These are phyloP conservation scores for Cryptotis parvus DNA, from an alignment of 2,113 vertebrate species.

Conservation along the genomic window DNA sequence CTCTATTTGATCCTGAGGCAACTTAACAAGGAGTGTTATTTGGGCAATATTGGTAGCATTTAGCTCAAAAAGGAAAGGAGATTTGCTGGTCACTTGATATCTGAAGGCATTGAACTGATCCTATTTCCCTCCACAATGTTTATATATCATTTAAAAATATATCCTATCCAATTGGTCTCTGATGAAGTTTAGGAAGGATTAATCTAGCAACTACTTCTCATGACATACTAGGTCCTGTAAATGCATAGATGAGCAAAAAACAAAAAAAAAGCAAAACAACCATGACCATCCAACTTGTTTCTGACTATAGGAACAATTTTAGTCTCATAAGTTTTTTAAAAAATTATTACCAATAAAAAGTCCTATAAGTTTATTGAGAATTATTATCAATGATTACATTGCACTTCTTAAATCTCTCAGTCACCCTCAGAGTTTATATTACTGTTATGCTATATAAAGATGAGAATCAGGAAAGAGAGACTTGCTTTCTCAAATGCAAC, in stretches of 20 bases:
- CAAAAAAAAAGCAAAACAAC: neutral
- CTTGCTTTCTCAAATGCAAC: neutral
- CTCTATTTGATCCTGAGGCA: neutral
- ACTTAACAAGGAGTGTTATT: neutral
- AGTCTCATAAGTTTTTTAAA: too few relatives aligned
- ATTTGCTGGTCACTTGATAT: neutral
- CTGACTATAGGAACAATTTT: too few relatives aligned
- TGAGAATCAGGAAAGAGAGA: neutral
- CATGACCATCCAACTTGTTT: too few relatives aligned
- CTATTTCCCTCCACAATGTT: neutral
- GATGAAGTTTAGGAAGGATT: neutral
- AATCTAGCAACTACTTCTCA: neutral
- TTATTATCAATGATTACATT: too few relatives aligned
- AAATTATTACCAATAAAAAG: too few relatives aligned
- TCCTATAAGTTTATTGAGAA: too few relatives aligned
- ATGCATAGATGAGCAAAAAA: neutral
- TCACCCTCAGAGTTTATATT: neutral
- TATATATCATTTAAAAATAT: neutral
- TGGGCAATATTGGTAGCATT: neutral
- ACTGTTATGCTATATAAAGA: neutral
- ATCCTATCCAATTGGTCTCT: neutral
- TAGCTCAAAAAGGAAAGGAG: neutral
- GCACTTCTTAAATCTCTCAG: neutral
- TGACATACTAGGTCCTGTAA: neutral
- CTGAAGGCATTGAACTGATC: neutral